Conservation (phyloP, 2,113 vertebrate genomes). For the Micronycteris hirsuta region DNA sequence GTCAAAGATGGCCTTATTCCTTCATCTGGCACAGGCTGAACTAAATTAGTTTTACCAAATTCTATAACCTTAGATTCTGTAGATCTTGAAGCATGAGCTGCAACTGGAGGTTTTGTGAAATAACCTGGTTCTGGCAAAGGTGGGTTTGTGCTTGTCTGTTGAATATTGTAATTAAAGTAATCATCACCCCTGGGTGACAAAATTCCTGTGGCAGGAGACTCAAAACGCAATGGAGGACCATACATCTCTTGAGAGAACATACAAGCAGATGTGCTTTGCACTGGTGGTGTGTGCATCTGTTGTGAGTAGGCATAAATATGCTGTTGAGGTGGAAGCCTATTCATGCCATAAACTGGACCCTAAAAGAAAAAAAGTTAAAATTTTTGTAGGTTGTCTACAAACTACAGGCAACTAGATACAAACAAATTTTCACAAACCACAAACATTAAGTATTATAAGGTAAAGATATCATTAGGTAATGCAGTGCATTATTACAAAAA, state of each 20-base stretch:
- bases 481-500: not conserved
- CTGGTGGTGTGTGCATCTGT: slow-evolving; percentile 92
- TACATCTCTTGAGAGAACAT: slow-evolving; percentile 95
- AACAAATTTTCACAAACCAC: slow-evolving; percentile 30
- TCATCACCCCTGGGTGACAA: slow-evolving; percentile 94
- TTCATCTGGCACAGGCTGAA: slow-evolving; percentile 84
- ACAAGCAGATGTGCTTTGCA: slow-evolving; percentile 88
- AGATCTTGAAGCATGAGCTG: slow-evolving; percentile 82
- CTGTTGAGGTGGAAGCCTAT: slow-evolving; percentile 91
- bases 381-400: slow-evolving; percentile 3
- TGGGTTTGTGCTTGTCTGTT: slow-evolving; percentile 90
- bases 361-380: slow-evolving; percentile 69
- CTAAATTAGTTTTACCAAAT: slow-evolving; percentile 88
- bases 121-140: slow-evolving; percentile 95
- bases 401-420: not conserved
- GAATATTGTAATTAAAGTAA: slow-evolving; percentile 89
- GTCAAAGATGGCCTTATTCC: slow-evolving; percentile 83
- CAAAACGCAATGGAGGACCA: slow-evolving; percentile 88
- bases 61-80: slow-evolving; percentile 86
- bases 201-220: slow-evolving; percentile 89
- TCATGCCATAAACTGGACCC: slow-evolving; percentile 92
- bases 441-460: not conserved
- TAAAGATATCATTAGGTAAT: not conserved
- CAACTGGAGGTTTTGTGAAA: slow-evolving; percentile 91
- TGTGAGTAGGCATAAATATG: slow-evolving; percentile 94